These are phyloP conservation scores for Fistularia commersonii DNA, from an alignment of 2,797 vertebrate genomes.

Conservation along the genomic window DNA sequence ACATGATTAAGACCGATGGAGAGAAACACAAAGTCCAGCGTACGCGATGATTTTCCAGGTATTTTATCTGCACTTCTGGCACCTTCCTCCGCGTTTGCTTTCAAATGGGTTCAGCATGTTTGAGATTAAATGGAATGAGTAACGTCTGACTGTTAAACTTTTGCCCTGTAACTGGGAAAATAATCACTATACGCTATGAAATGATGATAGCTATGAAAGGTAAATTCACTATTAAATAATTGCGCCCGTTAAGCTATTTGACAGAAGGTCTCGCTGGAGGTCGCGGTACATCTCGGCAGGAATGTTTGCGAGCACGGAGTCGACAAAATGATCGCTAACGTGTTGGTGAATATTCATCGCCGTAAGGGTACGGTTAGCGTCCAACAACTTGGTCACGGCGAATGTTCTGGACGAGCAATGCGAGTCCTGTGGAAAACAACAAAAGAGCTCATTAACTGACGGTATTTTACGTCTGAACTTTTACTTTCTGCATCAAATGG, in stretches of 20 bases:
- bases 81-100: constrained; percentile 26
- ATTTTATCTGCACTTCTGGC: constrained; percentile 36
- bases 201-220: constrained; percentile 11
- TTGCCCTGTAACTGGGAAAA: constrained; percentile 34
- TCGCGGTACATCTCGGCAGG: constrained; percentile 6
- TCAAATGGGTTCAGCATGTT: constrained; percentile 49
- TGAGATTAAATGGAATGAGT: constrained; percentile 38
- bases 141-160: constrained; percentile 34
- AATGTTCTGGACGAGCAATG: too few species aligned
- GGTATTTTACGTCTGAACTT: too few species aligned
- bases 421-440: too few species aligned
- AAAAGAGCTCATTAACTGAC: too few species aligned
- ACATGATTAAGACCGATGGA: constrained; percentile 46
- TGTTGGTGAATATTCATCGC: too few species aligned
- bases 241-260: constrained; percentile 1
- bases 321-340: too few species aligned
- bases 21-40: constrained; percentile 31
- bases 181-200: constrained; percentile 9
- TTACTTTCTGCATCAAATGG: too few species aligned
- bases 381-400: too few species aligned
- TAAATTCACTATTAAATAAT: constrained; percentile 4
- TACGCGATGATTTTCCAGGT: too few species aligned
- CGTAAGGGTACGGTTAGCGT: too few species aligned
- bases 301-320: too few species aligned
- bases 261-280: constrained; percentile 4